Evolutionary conservation across 2,113 vertebrate species (phyloP).

Genomic region (Chunga burmeisteri): DNA sequence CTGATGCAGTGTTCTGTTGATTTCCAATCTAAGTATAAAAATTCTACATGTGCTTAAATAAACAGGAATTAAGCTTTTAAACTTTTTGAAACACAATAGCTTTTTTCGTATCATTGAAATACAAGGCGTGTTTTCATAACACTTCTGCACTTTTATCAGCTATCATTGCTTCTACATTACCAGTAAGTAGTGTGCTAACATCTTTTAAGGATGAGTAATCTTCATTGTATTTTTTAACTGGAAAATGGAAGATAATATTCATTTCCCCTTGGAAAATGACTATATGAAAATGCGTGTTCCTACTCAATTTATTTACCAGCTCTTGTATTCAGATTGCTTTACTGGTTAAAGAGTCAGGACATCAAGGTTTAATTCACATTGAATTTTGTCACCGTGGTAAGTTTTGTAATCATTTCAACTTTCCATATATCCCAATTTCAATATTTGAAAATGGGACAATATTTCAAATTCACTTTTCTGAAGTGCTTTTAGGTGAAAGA

Average conservation of each 20-base stretch:
- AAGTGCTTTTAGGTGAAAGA: neutral
- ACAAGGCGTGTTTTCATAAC: neutral
- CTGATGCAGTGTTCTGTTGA: neutral
- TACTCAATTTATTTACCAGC: neutral
- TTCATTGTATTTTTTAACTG: neutral
- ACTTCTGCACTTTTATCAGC: neutral
- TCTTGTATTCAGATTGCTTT: neutral
- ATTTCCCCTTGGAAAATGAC: neutral
- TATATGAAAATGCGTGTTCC: neutral
- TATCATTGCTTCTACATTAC: neutral
- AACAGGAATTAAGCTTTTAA: neutral
- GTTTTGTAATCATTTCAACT: neutral
- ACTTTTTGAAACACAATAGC: neutral
- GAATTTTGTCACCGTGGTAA: neutral
- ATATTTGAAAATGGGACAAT: neutral
- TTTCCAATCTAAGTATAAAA: neutral
- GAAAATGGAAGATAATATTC: slow-evolving; percentile 6
- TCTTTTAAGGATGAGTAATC: neutral
- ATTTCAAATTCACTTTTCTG: neutral
- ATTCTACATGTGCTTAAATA: neutral
- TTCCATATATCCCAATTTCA: neutral
- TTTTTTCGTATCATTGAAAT: neutral
- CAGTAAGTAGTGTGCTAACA: neutral
- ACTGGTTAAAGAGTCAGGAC: neutral
- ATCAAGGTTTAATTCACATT: neutral